Conservation (phyloP, 2,888 invertebrate species). For the Lamellibrachia satsuma region DNA sequence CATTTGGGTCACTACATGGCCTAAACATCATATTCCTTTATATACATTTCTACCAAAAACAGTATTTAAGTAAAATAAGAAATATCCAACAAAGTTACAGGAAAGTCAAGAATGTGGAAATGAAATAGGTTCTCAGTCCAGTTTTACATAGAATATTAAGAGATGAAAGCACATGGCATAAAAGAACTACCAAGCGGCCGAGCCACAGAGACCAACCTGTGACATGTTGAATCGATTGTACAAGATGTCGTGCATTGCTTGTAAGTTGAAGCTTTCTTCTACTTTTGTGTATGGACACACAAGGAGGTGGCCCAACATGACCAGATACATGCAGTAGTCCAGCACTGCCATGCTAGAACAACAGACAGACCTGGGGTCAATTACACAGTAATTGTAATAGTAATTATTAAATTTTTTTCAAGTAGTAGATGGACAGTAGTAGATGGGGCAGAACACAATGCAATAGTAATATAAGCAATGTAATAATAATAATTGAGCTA, state of each 20-base stretch:
- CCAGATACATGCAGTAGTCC: slow-evolving; percentile 25
- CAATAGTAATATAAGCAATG: too few relatives aligned
- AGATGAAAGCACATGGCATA: neutral
- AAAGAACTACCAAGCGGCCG: neutral
- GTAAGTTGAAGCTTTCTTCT: slow-evolving; percentile 98
- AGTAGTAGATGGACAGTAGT: too few relatives aligned
- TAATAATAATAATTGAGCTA: too few relatives aligned
- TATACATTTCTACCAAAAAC: neutral
- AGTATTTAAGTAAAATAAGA: neutral
- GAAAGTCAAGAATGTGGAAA: neutral
- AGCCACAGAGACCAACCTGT: slow-evolving; percentile 72
- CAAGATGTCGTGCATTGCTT: slow-evolving; percentile 96
- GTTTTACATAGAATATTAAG: neutral
- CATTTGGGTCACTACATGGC: neutral
- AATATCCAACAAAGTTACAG: neutral
- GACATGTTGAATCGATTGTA: slow-evolving; percentile 76
- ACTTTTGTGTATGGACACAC: slow-evolving; percentile 97
- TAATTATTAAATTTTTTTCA: too few relatives aligned
- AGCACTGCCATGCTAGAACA: slow-evolving; percentile 13
- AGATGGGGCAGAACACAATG: too few relatives aligned
- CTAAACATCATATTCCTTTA: neutral
- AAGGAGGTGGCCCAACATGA: slow-evolving; percentile 69
- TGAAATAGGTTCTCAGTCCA: neutral
- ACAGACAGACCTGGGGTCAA: neutral
- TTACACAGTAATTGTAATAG: too few relatives aligned